A percentile compares a stretch with the other conserved stretches of the same genome.
phyloP scores from a whole-genome alignment of 1,140 invertebrate genomes.

The Drosophila nigrodunni region DNA sequence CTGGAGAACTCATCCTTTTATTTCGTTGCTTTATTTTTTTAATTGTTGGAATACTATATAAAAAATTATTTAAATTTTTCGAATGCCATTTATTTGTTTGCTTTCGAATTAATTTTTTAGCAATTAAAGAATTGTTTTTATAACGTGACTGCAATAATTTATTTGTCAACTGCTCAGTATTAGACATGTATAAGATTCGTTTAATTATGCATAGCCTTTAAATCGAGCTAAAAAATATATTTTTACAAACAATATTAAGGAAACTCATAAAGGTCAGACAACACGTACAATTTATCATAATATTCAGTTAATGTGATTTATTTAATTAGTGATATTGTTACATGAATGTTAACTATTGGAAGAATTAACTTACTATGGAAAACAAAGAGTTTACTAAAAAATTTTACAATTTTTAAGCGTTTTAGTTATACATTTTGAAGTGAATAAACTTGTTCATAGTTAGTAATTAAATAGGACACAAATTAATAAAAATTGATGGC shows the following conservation, averaged over 20 bases:
- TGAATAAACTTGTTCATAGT: too few relatives aligned
- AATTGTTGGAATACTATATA: constrained; percentile 35
- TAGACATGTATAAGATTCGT: constrained; percentile 5
- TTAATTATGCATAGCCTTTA: constrained; percentile 28
- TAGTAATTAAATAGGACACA: too few relatives aligned
- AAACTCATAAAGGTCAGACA: constrained; percentile 15
- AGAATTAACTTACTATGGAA: too few relatives aligned
- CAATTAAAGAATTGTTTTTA: constrained; percentile 31
- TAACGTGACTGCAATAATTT: constrained; percentile 37
- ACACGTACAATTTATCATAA: constrained; percentile 23
- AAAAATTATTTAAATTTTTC: constrained; percentile 48
- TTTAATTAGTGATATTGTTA: neutral
- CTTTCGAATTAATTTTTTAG: neutral
- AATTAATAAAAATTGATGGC: too few relatives aligned
- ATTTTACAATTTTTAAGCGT: too few relatives aligned
- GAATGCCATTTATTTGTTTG: constrained; percentile 52
- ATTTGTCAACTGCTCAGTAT: constrained; percentile 11
- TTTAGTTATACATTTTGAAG: too few relatives aligned
- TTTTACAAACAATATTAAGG: constrained; percentile 5
- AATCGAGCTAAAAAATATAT: constrained; percentile 16
- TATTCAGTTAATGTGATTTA: constrained; percentile 10
- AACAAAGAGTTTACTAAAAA: too few relatives aligned
- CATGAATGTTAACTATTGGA: neutral
- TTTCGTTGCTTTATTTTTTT: neutral
- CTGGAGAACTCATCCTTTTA: neutral